These are phyloP conservation scores for Drosophila pandora DNA, from an alignment of 1,140 invertebrate species.

Conservation along the genomic window DNA sequence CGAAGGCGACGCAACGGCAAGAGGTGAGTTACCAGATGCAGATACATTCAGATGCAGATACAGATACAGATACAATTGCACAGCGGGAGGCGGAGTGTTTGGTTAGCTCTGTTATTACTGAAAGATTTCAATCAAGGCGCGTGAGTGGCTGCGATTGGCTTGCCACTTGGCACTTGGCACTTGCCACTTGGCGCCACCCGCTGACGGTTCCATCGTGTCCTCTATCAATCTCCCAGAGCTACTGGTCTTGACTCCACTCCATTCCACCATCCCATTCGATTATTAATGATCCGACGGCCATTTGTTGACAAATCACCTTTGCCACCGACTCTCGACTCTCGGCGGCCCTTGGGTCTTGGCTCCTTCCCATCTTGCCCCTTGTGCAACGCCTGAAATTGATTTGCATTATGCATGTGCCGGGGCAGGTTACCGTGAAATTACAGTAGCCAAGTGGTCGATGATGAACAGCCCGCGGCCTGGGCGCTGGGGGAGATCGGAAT, in stretches of 20 bases:
- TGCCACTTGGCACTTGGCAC: conserved; percentile 27
- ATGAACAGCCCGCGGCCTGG: conserved; percentile 26
- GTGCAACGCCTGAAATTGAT: conserved; percentile 55
- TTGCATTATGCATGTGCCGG: conserved; percentile 71
- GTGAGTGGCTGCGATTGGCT: conserved; percentile 46
- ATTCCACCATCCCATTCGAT: conserved; percentile 21
- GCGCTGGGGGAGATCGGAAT: conserved; percentile 57
- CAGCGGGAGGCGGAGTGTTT: conserved; percentile 34
- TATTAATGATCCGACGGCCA: conserved; percentile 47
- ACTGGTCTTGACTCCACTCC: conserved; percentile 35
- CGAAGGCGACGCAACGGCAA: conserved; percentile 95
- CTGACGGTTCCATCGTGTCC: conserved; percentile 42
- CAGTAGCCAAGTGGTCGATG: conserved; percentile 46
- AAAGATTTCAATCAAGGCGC: conserved; percentile 75
- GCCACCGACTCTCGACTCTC: conserved; percentile 32
- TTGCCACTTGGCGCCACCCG: conserved; percentile 42
- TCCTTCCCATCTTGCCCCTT: background rate
- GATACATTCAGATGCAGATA: conserved; percentile 19
- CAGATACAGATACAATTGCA: conserved; percentile 32
- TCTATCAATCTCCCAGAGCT: conserved; percentile 60
- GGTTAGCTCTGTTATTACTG: conserved; percentile 51
- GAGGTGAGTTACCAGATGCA: conserved; percentile 87
- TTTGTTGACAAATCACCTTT: conserved; percentile 53
- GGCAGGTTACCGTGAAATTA: conserved; percentile 78
- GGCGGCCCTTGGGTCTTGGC: conserved; percentile 10